These are phyloP conservation scores for Sebastes miniatus DNA, from an alignment of 2,797 vertebrate genomes.

Conservation along the genomic window DNA sequence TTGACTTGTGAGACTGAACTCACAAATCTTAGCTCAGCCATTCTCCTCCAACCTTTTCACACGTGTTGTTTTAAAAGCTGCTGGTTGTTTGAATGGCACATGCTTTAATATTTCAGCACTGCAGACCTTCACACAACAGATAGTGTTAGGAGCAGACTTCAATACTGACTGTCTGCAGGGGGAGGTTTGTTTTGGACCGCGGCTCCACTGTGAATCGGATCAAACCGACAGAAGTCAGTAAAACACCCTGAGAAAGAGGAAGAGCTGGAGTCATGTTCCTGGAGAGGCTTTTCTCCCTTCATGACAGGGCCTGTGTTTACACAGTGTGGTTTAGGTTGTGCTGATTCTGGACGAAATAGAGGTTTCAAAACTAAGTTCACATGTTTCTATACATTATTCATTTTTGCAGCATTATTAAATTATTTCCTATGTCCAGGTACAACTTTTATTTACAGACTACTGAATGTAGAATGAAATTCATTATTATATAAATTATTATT, in stretches of 20 bases:
- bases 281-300: neutral
- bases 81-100: slow-evolving; percentile 26
- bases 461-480: neutral
- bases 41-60: slow-evolving; percentile 6
- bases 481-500: too few species aligned
- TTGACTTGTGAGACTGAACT: neutral
- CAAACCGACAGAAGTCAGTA: slow-evolving; percentile 12
- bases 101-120: slow-evolving; percentile 25
- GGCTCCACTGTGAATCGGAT: neutral
- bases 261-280: neutral
- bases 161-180: slow-evolving; percentile 56
- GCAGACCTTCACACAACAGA: slow-evolving; percentile 3
- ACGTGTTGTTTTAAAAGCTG: slow-evolving; percentile 37
- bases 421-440: neutral
- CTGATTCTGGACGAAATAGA: neutral
- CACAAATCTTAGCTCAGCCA: neutral
- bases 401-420: neutral
- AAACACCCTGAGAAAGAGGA: slow-evolving; percentile 33
- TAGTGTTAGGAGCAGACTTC: slow-evolving; percentile 22
- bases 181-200: slow-evolving; percentile 52
- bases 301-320: neutral
- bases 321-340: neutral
- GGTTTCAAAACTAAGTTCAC: neutral
- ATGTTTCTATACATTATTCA: neutral
- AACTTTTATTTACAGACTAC: neutral